Conservation (phyloP, 1,140 invertebrate species). For the Phymorhynchus buccinoides region DNA sequence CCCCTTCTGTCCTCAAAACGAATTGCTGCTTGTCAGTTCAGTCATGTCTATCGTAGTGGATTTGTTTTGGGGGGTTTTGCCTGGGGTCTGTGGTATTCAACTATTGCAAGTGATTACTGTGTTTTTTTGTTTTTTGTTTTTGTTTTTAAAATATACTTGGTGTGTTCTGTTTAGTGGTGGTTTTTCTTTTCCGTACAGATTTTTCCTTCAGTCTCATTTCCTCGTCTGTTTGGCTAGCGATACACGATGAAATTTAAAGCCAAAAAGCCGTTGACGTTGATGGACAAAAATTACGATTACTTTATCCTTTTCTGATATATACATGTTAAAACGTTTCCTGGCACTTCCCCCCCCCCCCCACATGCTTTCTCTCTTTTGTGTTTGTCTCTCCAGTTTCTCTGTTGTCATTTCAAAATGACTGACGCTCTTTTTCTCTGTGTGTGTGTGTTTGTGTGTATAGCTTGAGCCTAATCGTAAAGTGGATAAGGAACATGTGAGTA, state of each 20-base stretch:
- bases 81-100: not conserved
- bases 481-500: conserved; percentile 74
- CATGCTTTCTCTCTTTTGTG: not conserved
- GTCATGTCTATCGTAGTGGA: not conserved
- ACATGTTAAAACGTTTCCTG: too few relatives aligned
- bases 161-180: not conserved
- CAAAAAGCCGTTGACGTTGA: too few relatives aligned
- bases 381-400: not conserved
- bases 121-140: not conserved
- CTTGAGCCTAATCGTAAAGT: conserved; percentile 75
- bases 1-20: too few relatives aligned
- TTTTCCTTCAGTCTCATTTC: conserved; percentile 40
- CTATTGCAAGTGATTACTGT: not conserved
- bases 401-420: conserved; percentile 17
- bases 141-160: not conserved
- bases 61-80: conserved; percentile 1
- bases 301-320: too few relatives aligned
- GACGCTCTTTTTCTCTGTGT: too few relatives aligned
- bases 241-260: too few relatives aligned
- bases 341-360: too few relatives aligned
- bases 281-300: too few relatives aligned
- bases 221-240: conserved; percentile 18
- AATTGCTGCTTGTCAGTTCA: not conserved
- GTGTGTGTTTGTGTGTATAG: conserved; percentile 76
- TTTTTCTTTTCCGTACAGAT: not conserved